Evolutionary conservation across 1,140 invertebrate genomes (phyloP).

Genomic region (Drosophila kepulauana): DNA sequence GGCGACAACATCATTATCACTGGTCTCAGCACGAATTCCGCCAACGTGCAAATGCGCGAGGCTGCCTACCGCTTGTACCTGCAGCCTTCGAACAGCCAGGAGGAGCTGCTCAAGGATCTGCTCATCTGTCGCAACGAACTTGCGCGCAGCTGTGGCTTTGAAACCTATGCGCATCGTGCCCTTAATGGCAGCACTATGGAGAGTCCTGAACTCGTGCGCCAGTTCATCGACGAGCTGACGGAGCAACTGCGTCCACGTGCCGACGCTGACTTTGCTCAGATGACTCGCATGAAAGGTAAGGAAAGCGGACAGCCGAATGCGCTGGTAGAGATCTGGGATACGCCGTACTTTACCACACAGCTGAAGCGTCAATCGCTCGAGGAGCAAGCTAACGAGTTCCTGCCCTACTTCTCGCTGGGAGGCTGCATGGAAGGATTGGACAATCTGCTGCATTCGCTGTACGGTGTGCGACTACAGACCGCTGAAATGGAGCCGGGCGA

Average conservation of each 20-base stretch:
- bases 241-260: slow-evolving; percentile 89
- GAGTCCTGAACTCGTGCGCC: slow-evolving; percentile 90
- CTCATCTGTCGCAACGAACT: slow-evolving; percentile 91
- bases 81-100: slow-evolving; percentile 91
- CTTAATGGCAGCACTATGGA: slow-evolving; percentile 95
- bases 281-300: slow-evolving; percentile 90
- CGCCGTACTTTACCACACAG: slow-evolving; percentile 91
- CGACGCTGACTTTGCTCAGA: slow-evolving; percentile 89
- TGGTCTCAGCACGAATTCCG: slow-evolving; percentile 93
- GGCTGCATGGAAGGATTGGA: slow-evolving; percentile 98
- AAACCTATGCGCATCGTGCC: slow-evolving; percentile 94
- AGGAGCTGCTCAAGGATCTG: slow-evolving; percentile 90
- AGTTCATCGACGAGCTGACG: slow-evolving; percentile 93
- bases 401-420: slow-evolving; percentile 97
- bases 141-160: slow-evolving; percentile 94
- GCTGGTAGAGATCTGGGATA: slow-evolving; percentile 92
- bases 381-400: slow-evolving; percentile 89
- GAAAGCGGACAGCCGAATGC: slow-evolving; percentile 68
- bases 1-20: slow-evolving; percentile 91
- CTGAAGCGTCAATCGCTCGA: slow-evolving; percentile 90
- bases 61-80: slow-evolving; percentile 95
- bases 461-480: slow-evolving; percentile 91
- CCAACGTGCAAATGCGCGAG: slow-evolving; percentile 92
- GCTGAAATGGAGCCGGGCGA: slow-evolving; percentile 91
- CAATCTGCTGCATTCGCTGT: slow-evolving; percentile 92